These are phyloP conservation scores for Hypolimnas misippus DNA, from an alignment of 2,888 invertebrate genomes.

Conservation along the genomic window DNA sequence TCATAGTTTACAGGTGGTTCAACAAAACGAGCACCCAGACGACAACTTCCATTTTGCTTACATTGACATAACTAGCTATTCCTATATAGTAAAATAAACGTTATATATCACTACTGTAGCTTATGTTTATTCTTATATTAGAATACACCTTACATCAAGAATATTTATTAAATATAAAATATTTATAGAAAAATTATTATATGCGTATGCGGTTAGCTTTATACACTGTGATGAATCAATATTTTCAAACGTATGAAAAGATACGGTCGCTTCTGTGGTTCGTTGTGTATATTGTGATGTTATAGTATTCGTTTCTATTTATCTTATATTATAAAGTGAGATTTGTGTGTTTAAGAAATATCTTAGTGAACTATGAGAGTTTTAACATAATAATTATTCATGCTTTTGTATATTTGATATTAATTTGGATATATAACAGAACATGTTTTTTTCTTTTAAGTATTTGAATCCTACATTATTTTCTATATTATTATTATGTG, in stretches of 20 bases:
- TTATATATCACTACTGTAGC: no score
- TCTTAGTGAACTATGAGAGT: no score
- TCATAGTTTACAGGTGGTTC: no score
- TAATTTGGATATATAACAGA: conserved; percentile 17
- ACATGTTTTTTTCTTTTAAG: conserved; percentile 17
- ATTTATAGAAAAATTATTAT: neutral
- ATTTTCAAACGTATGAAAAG: neutral
- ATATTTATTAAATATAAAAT: no score
- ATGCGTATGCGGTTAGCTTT: neutral
- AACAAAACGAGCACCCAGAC: no score
- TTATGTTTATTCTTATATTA: no score
- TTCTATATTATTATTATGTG: conserved; percentile 11
- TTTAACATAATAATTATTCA: no score
- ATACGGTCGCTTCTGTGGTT: neutral
- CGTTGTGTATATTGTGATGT: neutral
- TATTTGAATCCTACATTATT: neutral
- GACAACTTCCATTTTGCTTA: no score
- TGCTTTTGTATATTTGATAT: no score
- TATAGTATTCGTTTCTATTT: neutral
- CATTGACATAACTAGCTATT: no score
- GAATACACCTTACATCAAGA: no score
- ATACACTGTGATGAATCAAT: neutral
- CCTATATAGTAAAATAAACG: no score
- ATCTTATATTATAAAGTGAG: neutral
- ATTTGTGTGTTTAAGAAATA: neutral